Percentiles rank a stretch among this genome's conserved stretches.
These are phyloP conservation scores for Eulemur mongoz DNA, from an alignment of 2,797 vertebrate species.

Conservation along the genomic window DNA sequence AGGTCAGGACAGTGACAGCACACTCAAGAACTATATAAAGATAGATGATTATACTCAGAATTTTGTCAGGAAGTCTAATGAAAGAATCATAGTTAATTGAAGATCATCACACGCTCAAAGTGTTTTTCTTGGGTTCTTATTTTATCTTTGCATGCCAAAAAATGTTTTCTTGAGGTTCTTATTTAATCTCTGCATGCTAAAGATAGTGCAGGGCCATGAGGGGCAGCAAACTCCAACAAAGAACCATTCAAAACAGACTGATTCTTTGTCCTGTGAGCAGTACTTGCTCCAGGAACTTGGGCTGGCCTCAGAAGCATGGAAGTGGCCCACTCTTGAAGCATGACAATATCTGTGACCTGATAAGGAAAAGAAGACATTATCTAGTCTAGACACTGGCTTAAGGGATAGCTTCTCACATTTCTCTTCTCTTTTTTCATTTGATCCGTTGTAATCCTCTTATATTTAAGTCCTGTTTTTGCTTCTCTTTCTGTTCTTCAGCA, in stretches of 20 bases:
- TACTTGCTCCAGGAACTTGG: not conserved
- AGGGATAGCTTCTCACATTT: slow-evolving; percentile 44
- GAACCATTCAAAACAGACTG: not conserved
- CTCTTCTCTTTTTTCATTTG: slow-evolving; percentile 55
- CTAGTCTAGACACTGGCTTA: slow-evolving; percentile 67
- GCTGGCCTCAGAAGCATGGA: not conserved
- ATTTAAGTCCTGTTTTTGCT: slow-evolving; percentile 31
- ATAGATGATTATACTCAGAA: not conserved
- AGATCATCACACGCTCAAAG: not conserved
- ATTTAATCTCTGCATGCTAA: not conserved
- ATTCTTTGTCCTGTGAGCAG: not conserved
- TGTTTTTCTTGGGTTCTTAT: slow-evolving; percentile 20
- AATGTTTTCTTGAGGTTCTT: slow-evolving; percentile 10
- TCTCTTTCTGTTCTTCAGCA: not conserved
- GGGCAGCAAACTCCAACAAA: not conserved
- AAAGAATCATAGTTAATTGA: not conserved
- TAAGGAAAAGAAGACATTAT: slow-evolving; percentile 19
- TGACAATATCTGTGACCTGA: not conserved
- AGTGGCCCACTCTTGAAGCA: not conserved
- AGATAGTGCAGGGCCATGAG: not conserved
- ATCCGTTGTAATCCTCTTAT: slow-evolving; percentile 55
- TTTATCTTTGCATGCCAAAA: slow-evolving; percentile 15
- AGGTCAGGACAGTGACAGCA: not conserved
- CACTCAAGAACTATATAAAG: not conserved
- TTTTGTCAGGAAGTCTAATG: not conserved